Conservation (phyloP, 2,888 invertebrate species). For the Argyresthia goedartella region DNA sequence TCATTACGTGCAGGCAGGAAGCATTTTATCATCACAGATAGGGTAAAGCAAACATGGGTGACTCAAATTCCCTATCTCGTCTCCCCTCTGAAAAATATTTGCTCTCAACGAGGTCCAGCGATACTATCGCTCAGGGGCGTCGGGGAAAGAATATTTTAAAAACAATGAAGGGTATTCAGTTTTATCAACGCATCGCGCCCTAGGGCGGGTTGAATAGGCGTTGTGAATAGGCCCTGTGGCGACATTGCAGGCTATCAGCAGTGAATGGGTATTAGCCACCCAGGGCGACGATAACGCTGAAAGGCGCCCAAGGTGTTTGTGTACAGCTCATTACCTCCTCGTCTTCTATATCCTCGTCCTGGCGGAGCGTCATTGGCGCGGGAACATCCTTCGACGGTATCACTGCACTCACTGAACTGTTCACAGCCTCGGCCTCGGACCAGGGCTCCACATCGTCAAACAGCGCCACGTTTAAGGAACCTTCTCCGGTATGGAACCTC, state of each 20-base stretch:
- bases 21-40: too few species aligned
- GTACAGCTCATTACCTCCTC: slow-evolving; percentile 42
- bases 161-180: slow-evolving; percentile 60
- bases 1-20: too few species aligned
- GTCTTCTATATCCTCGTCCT: slow-evolving; percentile 22
- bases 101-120: slow-evolving; percentile 30
- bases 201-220: slow-evolving; percentile 46
- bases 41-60: not conserved
- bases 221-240: slow-evolving; percentile 48
- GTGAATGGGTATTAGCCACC: slow-evolving; percentile 62
- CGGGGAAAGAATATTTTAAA: slow-evolving; percentile 47
- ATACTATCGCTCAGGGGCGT: slow-evolving; percentile 44
- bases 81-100: slow-evolving; percentile 12
- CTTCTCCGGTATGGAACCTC: slow-evolving; percentile 66
- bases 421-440: slow-evolving; percentile 51
- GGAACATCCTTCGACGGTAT: slow-evolving; percentile 44
- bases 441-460: slow-evolving; percentile 68
- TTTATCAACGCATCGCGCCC: slow-evolving; percentile 61
- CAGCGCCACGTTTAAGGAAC: slow-evolving; percentile 61
- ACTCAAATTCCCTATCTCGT: not conserved
- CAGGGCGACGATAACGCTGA: slow-evolving; percentile 61
- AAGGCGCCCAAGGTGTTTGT: slow-evolving; percentile 31
- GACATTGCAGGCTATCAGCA: slow-evolving; percentile 48
- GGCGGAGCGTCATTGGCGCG: slow-evolving; percentile 54
- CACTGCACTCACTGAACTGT: slow-evolving; percentile 58